A percentile compares a stretch with the other conserved stretches of the same genome.
These are phyloP conservation scores for Channallabes apus DNA, from an alignment of 2,797 vertebrate species.

Conservation along the genomic window DNA sequence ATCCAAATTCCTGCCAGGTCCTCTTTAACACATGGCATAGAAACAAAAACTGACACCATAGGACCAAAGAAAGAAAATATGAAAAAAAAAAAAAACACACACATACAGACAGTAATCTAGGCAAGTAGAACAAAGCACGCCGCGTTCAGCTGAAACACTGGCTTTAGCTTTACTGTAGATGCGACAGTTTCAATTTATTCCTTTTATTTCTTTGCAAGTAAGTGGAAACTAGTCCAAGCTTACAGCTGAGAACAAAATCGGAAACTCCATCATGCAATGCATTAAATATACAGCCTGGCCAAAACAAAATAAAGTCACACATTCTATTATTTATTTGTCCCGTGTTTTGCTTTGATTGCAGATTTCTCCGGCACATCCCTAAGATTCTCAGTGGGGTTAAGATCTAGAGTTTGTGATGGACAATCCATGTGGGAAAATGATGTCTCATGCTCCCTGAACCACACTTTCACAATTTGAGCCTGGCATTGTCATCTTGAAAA, in stretches of 20 bases:
- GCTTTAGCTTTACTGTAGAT: background rate
- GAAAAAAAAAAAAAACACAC: background rate
- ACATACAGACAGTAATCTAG: background rate
- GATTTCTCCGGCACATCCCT: too few relatives aligned
- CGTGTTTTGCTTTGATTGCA: too few relatives aligned
- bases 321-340: too few relatives aligned
- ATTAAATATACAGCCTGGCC: background rate
- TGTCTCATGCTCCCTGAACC: too few relatives aligned
- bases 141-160: background rate
- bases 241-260: background rate
- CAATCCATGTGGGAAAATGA: too few relatives aligned
- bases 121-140: conserved; percentile 1
- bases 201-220: background rate
- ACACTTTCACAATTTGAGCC: too few relatives aligned
- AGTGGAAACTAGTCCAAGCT: background rate
- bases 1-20: conserved; percentile 30
- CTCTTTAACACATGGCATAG: conserved; percentile 27
- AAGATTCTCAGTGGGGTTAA: too few relatives aligned
- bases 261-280: background rate
- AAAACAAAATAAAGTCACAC: too few relatives aligned
- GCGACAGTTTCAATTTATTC: background rate
- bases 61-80: background rate
- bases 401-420: too few relatives aligned
- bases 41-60: conserved; percentile 19
- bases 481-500: too few relatives aligned